phyloP scores from a whole-genome alignment of 2,888 invertebrate species.

The Philhelius pedissequus region DNA sequence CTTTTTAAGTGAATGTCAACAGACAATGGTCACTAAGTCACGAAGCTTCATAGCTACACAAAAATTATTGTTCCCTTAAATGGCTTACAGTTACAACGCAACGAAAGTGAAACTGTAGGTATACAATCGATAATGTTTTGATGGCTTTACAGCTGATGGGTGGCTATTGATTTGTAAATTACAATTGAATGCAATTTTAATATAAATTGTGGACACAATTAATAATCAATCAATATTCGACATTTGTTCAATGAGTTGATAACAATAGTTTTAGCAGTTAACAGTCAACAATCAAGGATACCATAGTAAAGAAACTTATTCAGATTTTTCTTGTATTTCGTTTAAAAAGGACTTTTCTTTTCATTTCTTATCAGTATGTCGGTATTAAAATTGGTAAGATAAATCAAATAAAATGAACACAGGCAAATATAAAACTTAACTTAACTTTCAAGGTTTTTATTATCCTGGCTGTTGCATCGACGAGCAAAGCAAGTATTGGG shows the following conservation, averaged over 20 bases:
- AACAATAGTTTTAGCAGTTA: conserved; percentile 36
- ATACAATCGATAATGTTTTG: background rate
- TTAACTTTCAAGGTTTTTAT: background rate
- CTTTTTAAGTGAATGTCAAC: background rate
- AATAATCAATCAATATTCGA: conserved; percentile 71
- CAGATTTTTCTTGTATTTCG: background rate
- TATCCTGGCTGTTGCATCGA: conserved; percentile 34
- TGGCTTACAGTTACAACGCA: conserved; percentile 31
- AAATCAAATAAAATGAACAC: background rate
- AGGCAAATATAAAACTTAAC: background rate
- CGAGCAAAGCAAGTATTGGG: conserved; percentile 41
- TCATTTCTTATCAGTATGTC: conserved; percentile 33
- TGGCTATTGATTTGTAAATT: background rate
- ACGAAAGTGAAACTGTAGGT: conserved; percentile 59
- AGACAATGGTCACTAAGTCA: conserved; percentile 32
- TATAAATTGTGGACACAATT: conserved; percentile 74
- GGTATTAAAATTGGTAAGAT: conserved; percentile 49
- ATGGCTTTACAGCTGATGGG: no score
- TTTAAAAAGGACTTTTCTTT: background rate
- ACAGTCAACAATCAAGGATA: background rate
- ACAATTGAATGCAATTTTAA: conserved; percentile 55
- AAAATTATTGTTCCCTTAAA: conserved; percentile 46
- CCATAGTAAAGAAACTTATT: background rate
- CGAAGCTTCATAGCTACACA: conserved; percentile 7
- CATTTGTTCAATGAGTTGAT: conserved; percentile 21